Percentiles rank a stretch among this genome's conserved stretches.
phyloP scores from a whole-genome alignment of 2,888 invertebrate species.

The Sesamia inferens region DNA sequence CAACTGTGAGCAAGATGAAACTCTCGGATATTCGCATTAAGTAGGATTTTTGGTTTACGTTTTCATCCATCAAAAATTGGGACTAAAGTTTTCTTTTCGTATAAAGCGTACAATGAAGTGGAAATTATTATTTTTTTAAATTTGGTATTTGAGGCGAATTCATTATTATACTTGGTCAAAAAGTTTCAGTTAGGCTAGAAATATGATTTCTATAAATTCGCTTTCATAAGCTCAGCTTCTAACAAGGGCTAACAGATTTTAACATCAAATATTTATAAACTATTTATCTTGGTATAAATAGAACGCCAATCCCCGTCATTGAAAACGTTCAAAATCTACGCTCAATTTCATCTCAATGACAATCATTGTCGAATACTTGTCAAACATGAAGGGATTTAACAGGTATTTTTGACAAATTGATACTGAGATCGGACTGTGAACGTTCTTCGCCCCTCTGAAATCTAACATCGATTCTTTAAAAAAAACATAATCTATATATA shows the following conservation, averaged over 20 bases:
- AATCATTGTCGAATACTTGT: too few species aligned
- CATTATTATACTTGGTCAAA: too few species aligned
- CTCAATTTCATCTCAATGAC: too few species aligned
- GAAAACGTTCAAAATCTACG: too few species aligned
- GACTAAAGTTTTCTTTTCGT: constrained; percentile 3
- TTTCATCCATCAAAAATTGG: constrained; percentile 14
- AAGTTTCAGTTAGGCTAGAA: neutral
- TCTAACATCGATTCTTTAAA: neutral
- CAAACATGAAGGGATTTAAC: too few species aligned
- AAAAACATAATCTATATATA: neutral
- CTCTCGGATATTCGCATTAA: constrained; percentile 40
- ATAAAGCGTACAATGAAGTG: neutral
- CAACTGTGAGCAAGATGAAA: constrained; percentile 32
- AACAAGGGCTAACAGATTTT: too few species aligned
- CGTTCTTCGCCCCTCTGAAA: neutral
- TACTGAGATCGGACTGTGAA: too few species aligned
- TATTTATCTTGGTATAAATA: too few species aligned
- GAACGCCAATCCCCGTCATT: neutral
- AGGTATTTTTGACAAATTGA: too few species aligned
- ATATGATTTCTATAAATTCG: neutral
- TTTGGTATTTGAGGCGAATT: neutral
- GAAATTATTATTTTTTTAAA: neutral
- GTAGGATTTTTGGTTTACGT: constrained; percentile 24
- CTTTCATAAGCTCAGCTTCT: neutral
- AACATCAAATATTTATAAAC: too few species aligned